Evolutionary conservation across 2,888 invertebrate species (phyloP), one percentile per base, ranked within the genome.

Genomic region (Brachynemurus nebulosus): DNA sequence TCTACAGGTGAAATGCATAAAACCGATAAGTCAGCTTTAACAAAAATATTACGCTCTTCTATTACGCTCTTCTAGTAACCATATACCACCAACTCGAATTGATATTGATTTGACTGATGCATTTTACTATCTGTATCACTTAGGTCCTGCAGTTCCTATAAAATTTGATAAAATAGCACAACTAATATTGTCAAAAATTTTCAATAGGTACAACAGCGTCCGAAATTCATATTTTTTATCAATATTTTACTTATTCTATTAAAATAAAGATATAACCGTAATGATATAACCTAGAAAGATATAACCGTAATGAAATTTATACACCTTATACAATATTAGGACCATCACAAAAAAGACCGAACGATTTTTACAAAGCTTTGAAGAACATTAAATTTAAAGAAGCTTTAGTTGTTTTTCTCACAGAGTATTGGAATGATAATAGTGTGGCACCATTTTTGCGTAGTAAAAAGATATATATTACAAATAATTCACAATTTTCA

Each of bases 391-490:
- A 47, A 30, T 47, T 47, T 17, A 46, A 46, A 36, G 37, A 43
- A 43, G 42, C 45, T 2, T 14, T 47, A 12, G 27, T 40, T 27
- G 27, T 27, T 27, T n/a, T 52, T 40, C 46, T 53, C 36, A 46
- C 46, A 47, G 21, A 40, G 36, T 44, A 53, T 38, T 53, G 52
- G 51, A 39, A 14, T 17, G 40, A 30, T 36, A 36, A 52, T 40
- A 49, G 23, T 45, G 47, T 48, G 42, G 46, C 42, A 44, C 9
- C 52, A 50, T 44, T 52, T 46, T 45, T 50, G 18, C 39, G 34
- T 23, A 44, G 47, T 41, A 50, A 47, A 39, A 42, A 49, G 38
- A 23, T 41, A 18, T 48, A 42, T 42, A 42, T 36, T 42, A 44
- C 44, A 11, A 47, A 35, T 36, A 46, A 39, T n/a, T n/a, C n/a